phyloP scores from a whole-genome alignment of 2,113 vertebrate species.

The Eulemur rufifrons region DNA sequence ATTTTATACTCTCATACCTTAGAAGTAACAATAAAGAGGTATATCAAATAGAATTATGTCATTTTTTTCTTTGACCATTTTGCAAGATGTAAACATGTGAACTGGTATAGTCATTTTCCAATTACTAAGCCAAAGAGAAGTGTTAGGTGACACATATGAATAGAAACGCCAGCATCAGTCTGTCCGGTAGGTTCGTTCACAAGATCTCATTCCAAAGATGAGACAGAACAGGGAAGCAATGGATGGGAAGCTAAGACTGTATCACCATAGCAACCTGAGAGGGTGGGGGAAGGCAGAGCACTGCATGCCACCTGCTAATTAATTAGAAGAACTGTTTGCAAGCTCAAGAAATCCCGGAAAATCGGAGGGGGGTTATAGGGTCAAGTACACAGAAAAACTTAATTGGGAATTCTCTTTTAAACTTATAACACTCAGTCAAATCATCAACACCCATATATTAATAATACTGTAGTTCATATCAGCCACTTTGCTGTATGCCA shows the following conservation, averaged over 20 bases:
- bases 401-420: conserved; percentile 43
- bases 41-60: conserved; percentile 23
- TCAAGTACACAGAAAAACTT: conserved; percentile 27
- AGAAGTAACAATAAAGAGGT: background rate
- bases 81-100: conserved; percentile 16
- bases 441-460: conserved; percentile 37
- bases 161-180: conserved; percentile 17
- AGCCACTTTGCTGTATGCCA: background rate
- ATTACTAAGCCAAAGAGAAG: conserved; percentile 21
- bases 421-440: background rate
- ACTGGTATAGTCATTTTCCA: background rate
- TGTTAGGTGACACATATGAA: background rate
- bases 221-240: background rate
- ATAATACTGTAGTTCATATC: background rate
- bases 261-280: conserved; percentile 43
- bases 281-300: background rate
- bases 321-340: conserved; percentile 51
- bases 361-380: background rate
- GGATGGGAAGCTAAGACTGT: background rate
- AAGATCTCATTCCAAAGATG: conserved; percentile 22
- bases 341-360: conserved; percentile 38
- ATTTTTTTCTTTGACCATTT: background rate
- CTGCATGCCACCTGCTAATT: conserved; percentile 32
- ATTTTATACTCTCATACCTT: background rate
- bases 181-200: conserved; percentile 34